Evolutionary conservation across 2,797 vertebrate species (phyloP), one percentile per base, ranked within the genome.

Genomic region (Parauchenoglanis ngamensis): DNA sequence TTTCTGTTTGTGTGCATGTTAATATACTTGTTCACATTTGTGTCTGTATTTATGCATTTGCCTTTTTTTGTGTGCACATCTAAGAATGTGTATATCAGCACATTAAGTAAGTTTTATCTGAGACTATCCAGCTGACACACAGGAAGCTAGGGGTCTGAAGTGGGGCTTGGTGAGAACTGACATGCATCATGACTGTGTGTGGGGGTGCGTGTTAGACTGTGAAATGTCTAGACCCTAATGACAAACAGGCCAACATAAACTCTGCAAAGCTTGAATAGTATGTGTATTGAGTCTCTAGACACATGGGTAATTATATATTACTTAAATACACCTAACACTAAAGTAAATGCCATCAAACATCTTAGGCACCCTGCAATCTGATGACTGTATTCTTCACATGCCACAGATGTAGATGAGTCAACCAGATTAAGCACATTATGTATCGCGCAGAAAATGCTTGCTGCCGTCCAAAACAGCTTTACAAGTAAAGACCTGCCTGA

Each of bases 111-210:
- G 35, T 80, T 93, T 92, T 89, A 92, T 93, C 92, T 93, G 90
- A 94, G 93, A 91, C 90, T 83, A 92, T 91, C 83, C 84, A 81
- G 84, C 70, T 46, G 89, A 92, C 90, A 92, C 94, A 95, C 94
- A 96, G 95, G 95, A 95, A 94, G 92, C 31, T 84, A 90, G 91
- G 65, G 91, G 91, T 93, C 91, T 94, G 93, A 89, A 92, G 91
- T 88, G n/a, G 84, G 52, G 90, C 75, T 87, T 40, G 61, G 79
- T 84, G 35, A 86, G 81, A 72, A 61, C 46, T 49, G 56, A 86
- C 44, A 52, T 2, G 12, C 73, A 52, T n/a, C 73, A 52, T 52
- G 73, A n/a, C 6, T 73, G 40, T 73, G 40, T 46, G 40, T 46
- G 19, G 23, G 19, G 44, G 17, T 72, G 68, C 23, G 19, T 72